Base-by-base conservation (phyloP, 2,888 invertebrate species). In the Trypoxylon attenuatum region DNA sequence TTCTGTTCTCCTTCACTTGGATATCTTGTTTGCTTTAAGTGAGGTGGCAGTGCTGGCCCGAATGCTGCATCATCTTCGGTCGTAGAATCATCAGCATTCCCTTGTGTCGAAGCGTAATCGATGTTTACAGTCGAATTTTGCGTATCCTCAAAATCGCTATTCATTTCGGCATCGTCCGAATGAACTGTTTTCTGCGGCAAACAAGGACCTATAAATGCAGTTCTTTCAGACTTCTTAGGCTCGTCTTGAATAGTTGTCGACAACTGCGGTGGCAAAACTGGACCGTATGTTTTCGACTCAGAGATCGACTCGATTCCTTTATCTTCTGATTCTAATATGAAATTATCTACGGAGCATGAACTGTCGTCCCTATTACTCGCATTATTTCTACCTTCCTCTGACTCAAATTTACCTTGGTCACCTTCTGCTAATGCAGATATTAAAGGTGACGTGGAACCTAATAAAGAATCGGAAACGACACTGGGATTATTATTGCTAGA, bases 31-130 rank as follows among this genome's bases (percentile, higher is more conserved):
- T 59, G 54, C 53, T 64, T 42, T 50, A 86, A 79, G 73, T 87
- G 83, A 6, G 87, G 83, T 10, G 88, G 88, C 65, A 88, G 76
- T 22, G 78, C 77, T 8, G 88, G 88, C 3, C 88, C 88, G 66
- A 87, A 84, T 19, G 52, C 5, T 13, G 53, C 29, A 21, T 39
- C 27, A 6, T 18, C n/a, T 16, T 69, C 49, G 15, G 8, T 23
- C 5, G 18, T 43, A n/a, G 47, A 52, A 50, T 49, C 50, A 5
- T 66, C 50, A 49, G 23, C 15, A 13, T 33, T 41, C 10, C 25
- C 19, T 39, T 19, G 23, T 5, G 6, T 6, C 2, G 43, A 21
- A 5, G 51, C 45, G 10, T 13, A 29, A 21, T 68, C 53, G 6
- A 27, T 22, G 25, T 8, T 56, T 39, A 52, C 47, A 18, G 19